These are phyloP conservation scores for Garrulus glandarius DNA, from an alignment of 2,797 vertebrate species.

Conservation along the genomic window DNA sequence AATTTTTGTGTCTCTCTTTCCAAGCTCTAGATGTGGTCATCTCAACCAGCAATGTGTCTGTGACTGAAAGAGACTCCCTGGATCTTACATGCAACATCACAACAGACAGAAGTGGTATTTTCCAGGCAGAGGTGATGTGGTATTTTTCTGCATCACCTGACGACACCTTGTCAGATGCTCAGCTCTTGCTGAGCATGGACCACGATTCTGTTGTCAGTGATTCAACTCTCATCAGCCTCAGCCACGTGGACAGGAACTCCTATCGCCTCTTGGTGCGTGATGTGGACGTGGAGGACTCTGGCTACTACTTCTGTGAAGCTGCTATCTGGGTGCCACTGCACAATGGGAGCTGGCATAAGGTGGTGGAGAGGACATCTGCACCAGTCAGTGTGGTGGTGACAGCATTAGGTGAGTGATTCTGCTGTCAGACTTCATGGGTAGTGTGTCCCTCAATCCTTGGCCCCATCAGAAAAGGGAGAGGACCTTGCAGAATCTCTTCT, in stretches of 20 bases:
- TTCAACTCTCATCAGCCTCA: conserved; percentile 76
- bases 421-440: neutral
- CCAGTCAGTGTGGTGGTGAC: conserved; percentile 79
- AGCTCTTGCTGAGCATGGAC: conserved; percentile 80
- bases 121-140: conserved; percentile 86
- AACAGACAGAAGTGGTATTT: conserved; percentile 75
- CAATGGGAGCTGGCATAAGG: conserved; percentile 84
- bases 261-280: conserved; percentile 81
- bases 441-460: neutral
- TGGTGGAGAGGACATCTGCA: conserved; percentile 83
- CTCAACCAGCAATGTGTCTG: conserved; percentile 66
- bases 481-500: neutral
- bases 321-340: conserved; percentile 80
- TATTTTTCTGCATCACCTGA: conserved; percentile 69
- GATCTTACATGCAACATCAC: conserved; percentile 84
- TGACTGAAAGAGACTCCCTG: conserved; percentile 79
- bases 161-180: conserved; percentile 63
- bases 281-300: conserved; percentile 76
- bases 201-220: conserved; percentile 80
- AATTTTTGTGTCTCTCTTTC: conserved; percentile 66
- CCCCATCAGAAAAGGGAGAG: neutral
- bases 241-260: conserved; percentile 72
- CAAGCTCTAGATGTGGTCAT: conserved; percentile 80
- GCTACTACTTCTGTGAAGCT: conserved; percentile 85
- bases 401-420: conserved; percentile 82